phyloP scores from a whole-genome alignment of 1,140 invertebrate genomes.

The Brachionus plicatilis region DNA sequence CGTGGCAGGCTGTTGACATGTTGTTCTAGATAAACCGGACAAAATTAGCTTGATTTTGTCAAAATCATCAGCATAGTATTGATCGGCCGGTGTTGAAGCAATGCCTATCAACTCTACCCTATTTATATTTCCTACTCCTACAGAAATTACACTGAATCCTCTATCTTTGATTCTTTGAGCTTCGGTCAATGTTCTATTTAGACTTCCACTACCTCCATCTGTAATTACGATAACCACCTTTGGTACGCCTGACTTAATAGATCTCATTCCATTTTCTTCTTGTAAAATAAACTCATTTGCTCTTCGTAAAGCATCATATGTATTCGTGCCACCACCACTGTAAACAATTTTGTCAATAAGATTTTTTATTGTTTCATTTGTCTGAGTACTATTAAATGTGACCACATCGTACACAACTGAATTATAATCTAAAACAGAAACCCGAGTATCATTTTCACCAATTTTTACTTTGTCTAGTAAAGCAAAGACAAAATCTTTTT shows the following conservation, averaged over 20 bases:
- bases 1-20: background rate
- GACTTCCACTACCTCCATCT: background rate
- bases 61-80: background rate
- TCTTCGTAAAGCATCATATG: background rate
- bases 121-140: background rate
- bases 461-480: background rate
- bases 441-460: background rate
- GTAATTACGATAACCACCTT: slow-evolving; percentile 11
- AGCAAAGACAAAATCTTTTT: background rate
- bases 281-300: background rate
- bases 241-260: background rate
- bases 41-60: background rate
- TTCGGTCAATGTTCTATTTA: background rate
- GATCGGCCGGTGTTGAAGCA: background rate
- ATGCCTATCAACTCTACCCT: background rate
- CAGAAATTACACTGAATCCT: background rate
- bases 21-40: background rate
- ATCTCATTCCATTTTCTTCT: background rate
- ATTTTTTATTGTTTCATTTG: background rate
- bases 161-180: background rate
- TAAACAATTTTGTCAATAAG: background rate
- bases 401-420: background rate
- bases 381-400: background rate
- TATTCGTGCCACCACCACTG: background rate
- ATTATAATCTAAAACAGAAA: background rate